Percentiles rank a stretch among this genome's conserved stretches.
These are phyloP conservation scores for Chroicocephalus ridibundus DNA, from an alignment of 2,113 vertebrate species.

Conservation along the genomic window DNA sequence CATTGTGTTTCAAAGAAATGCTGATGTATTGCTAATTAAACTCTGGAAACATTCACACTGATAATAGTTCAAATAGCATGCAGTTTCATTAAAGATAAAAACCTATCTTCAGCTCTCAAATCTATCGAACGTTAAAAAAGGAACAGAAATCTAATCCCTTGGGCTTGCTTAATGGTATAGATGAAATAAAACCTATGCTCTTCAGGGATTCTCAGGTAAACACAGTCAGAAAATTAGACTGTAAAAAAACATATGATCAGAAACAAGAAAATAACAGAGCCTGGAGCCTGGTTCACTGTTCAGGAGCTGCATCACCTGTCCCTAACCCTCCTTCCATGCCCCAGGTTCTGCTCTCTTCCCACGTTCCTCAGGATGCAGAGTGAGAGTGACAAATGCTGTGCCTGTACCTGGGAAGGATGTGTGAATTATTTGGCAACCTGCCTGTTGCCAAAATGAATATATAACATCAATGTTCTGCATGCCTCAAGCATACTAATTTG, in stretches of 20 bases:
- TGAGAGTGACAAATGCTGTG: not conserved
- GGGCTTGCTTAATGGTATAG: not conserved
- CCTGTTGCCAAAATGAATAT: not conserved
- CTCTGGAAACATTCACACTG: not conserved
- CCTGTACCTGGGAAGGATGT: not conserved
- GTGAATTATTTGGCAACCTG: not conserved
- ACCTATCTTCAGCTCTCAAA: not conserved
- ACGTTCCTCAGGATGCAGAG: not conserved
- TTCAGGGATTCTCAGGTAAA: not conserved
- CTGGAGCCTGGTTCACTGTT: not conserved
- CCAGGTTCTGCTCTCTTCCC: not conserved
- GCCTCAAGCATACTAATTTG: not conserved
- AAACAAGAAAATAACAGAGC: not conserved
- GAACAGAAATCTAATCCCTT: not conserved
- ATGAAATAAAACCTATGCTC: not conserved
- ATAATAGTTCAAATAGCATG: not conserved
- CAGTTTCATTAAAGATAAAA: slow-evolving; percentile 18
- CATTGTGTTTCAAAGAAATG: not conserved
- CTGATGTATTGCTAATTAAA: not conserved
- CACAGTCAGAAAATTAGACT: not conserved
- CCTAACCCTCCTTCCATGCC: not conserved
- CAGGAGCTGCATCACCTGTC: not conserved
- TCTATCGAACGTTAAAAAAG: not conserved
- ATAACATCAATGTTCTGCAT: not conserved
- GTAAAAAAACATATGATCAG: not conserved